phyloP scores from a whole-genome alignment of 2,888 invertebrate species.

The Azorinus chamasolen region DNA sequence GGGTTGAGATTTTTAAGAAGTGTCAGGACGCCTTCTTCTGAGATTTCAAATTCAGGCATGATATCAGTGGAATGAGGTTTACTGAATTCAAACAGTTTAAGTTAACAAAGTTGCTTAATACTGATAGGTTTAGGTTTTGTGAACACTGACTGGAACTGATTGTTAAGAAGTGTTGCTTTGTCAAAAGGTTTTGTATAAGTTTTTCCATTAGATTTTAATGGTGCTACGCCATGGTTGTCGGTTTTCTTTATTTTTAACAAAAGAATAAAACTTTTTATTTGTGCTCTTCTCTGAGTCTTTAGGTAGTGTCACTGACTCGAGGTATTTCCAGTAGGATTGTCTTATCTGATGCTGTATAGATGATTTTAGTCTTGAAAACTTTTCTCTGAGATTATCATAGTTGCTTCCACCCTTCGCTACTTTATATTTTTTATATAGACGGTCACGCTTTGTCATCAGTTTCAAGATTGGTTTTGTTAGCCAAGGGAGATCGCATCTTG shows the following conservation, averaged over 20 bases:
- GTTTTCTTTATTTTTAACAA: background rate
- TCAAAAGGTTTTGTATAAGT: background rate
- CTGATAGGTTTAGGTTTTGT: background rate
- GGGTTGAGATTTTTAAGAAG: background rate
- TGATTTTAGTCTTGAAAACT: too few relatives aligned
- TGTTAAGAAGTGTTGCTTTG: background rate
- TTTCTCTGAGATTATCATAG: too few relatives aligned
- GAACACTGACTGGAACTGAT: conserved; percentile 5
- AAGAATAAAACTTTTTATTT: too few relatives aligned
- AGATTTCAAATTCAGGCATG: background rate
- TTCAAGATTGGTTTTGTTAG: too few relatives aligned
- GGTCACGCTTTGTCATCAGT: too few relatives aligned
- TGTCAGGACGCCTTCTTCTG: background rate
- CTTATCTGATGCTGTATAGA: background rate
- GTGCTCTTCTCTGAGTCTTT: too few relatives aligned
- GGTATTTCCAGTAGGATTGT: background rate
- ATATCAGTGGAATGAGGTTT: background rate
- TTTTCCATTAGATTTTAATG: background rate
- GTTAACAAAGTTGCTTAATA: background rate
- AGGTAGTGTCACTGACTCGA: background rate
- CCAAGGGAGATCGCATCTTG: too few relatives aligned
- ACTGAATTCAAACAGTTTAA: background rate
- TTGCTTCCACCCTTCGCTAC: too few relatives aligned
- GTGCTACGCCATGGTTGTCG: background rate
- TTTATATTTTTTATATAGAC: too few relatives aligned